These are phyloP conservation scores for Conus ventricosus DNA, from an alignment of 1,140 invertebrate genomes.

Conservation along the genomic window DNA sequence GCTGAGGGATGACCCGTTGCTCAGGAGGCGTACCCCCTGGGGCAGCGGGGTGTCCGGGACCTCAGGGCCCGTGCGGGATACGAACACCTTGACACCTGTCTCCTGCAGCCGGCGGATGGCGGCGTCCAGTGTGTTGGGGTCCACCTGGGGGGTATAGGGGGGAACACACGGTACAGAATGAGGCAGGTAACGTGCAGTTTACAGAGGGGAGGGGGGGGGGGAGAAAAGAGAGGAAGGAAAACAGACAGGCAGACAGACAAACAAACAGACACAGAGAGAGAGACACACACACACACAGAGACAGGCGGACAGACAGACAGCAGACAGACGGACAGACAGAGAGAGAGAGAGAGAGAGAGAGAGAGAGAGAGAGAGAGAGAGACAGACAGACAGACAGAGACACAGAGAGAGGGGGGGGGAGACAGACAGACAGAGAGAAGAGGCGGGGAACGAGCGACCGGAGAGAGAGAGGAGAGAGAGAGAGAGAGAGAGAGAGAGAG, in stretches of 20 bases:
- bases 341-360: too few species aligned
- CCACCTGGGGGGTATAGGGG: neutral
- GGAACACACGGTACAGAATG: neutral
- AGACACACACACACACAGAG: neutral
- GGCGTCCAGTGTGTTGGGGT: neutral
- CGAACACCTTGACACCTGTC: conserved; percentile 18
- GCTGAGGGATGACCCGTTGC: neutral
- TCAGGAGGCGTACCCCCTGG: neutral
- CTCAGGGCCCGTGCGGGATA: neutral
- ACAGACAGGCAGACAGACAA: too few species aligned
- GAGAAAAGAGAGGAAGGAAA: too few species aligned
- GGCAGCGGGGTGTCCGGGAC: neutral
- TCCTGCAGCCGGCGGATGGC: neutral
- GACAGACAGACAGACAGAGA: too few species aligned
- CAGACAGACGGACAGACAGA: too few species aligned
- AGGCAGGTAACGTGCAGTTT: neutral
- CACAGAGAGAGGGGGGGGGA: too few species aligned
- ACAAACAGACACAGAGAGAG: too few species aligned
- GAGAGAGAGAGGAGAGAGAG: too few species aligned
- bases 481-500: too few species aligned
- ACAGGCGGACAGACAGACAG: neutral
- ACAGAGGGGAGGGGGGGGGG: neutral
- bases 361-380: too few species aligned
- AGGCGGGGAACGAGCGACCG: too few species aligned
- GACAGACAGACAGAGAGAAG: too few species aligned